phyloP scores from a whole-genome alignment of 1,140 invertebrate genomes.

The Brachystomella parvula region DNA sequence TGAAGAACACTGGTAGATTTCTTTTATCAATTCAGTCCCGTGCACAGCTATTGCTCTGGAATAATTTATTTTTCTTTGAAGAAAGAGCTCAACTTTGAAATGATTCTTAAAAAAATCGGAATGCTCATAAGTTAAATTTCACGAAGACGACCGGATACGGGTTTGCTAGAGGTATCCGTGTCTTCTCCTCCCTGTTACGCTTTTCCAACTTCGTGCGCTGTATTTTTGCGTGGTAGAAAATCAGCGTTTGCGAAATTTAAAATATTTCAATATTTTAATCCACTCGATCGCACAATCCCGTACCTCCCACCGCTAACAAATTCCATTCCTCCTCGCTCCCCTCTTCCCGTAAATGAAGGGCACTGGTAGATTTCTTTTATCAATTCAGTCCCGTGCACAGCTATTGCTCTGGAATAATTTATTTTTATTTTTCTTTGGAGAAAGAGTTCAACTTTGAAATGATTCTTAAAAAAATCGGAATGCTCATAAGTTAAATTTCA shows the following conservation, averaged over 20 bases:
- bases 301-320: not conserved
- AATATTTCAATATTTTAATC: conserved; percentile 8
- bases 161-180: too few species aligned
- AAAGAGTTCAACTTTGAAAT: too few species aligned
- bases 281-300: conserved; percentile 12
- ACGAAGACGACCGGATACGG: too few species aligned
- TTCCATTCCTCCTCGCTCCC: not conserved
- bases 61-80: not conserved
- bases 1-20: not conserved
- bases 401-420: not conserved
- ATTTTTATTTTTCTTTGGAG: not conserved
- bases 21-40: not conserved
- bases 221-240: too few species aligned
- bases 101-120: too few species aligned
- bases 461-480: too few species aligned
- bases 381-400: not conserved
- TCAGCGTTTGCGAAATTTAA: not conserved
- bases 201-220: too few species aligned
- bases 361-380: not conserved
- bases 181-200: too few species aligned
- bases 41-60: not conserved
- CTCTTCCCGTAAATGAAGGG: not conserved
- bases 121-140: too few species aligned
- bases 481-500: too few species aligned
- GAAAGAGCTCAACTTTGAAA: too few species aligned